Conservation (phyloP, 1,140 invertebrate species). For the Drosophila novamexicana region DNA sequence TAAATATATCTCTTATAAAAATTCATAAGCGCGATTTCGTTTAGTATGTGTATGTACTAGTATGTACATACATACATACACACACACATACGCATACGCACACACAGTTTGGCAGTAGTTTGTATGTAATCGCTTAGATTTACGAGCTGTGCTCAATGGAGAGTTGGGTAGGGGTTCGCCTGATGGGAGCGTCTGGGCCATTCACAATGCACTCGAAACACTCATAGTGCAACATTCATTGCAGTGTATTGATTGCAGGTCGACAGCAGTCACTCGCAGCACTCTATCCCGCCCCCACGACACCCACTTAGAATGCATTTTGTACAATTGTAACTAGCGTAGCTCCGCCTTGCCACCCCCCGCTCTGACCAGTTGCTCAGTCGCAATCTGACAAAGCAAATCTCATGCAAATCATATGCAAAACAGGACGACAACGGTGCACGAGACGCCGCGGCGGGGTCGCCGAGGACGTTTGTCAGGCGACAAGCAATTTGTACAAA, state of each 20-base stretch:
- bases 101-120: neutral
- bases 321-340: constrained; percentile 26
- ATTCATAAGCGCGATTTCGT: neutral
- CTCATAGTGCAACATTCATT: constrained; percentile 36
- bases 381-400: constrained; percentile 69
- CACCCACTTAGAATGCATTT: constrained; percentile 25
- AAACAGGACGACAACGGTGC: constrained; percentile 45
- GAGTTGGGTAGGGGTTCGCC: constrained; percentile 2
- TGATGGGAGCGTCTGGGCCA: constrained; percentile 17
- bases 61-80: neutral
- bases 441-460: constrained; percentile 1
- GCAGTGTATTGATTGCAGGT: constrained; percentile 29
- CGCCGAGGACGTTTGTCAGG: constrained; percentile 30
- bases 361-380: constrained; percentile 33
- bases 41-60: neutral
- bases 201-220: constrained; percentile 32
- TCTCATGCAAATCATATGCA: constrained; percentile 69
- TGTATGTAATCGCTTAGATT: constrained; percentile 6
- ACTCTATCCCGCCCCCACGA: neutral
- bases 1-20: too few species aligned
- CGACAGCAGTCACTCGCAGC: constrained; percentile 10
- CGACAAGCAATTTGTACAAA: constrained; percentile 75
- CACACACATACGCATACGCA: neutral
- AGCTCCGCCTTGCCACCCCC: neutral
- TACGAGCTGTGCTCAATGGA: constrained; percentile 10